phyloP scores from a whole-genome alignment of 1,140 invertebrate genomes.

The Bombus difficillimus region DNA sequence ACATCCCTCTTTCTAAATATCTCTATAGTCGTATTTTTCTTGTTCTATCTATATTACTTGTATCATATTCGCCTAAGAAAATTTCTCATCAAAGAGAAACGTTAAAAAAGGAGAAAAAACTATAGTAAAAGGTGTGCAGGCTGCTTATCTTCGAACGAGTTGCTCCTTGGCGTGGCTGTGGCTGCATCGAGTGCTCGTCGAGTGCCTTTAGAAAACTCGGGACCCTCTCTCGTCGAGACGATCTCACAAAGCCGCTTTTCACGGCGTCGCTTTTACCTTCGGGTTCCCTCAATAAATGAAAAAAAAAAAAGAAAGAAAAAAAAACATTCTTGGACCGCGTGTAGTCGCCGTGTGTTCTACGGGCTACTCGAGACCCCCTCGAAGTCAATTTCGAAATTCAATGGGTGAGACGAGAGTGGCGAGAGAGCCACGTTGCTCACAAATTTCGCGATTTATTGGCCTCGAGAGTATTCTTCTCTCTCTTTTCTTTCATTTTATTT shows the following conservation, averaged over 20 bases:
- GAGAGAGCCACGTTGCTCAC: conserved; percentile 8
- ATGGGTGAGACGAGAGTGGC: conserved; percentile 26
- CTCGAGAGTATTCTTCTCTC: neutral
- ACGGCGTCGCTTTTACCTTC: conserved; percentile 58
- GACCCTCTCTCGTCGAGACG: conserved; percentile 22
- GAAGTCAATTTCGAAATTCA: conserved; percentile 56
- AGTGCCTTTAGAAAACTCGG: conserved; percentile 69
- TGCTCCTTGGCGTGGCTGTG: conserved; percentile 32
- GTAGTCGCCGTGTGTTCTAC: conserved; percentile 35
- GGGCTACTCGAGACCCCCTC: conserved; percentile 57
- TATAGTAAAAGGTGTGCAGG: neutral
- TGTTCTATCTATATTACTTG: too few species aligned
- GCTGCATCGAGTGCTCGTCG: conserved; percentile 61
- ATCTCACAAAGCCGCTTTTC: conserved; percentile 65
- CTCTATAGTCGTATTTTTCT: neutral
- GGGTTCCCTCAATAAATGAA: conserved; percentile 44
- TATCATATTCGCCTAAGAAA: neutral
- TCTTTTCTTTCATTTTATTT: neutral
- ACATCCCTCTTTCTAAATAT: neutral
- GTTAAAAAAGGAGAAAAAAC: conserved; percentile 5
- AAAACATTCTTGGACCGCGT: conserved; percentile 41
- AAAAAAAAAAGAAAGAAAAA: conserved; percentile 19
- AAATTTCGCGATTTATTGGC: conserved; percentile 46
- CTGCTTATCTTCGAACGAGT: conserved; percentile 44
- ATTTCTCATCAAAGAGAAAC: neutral